Evolutionary conservation across 2,888 invertebrate species (phyloP), one percentile per base, ranked within the genome.

Genomic region (Oscheius sp.): DNA sequence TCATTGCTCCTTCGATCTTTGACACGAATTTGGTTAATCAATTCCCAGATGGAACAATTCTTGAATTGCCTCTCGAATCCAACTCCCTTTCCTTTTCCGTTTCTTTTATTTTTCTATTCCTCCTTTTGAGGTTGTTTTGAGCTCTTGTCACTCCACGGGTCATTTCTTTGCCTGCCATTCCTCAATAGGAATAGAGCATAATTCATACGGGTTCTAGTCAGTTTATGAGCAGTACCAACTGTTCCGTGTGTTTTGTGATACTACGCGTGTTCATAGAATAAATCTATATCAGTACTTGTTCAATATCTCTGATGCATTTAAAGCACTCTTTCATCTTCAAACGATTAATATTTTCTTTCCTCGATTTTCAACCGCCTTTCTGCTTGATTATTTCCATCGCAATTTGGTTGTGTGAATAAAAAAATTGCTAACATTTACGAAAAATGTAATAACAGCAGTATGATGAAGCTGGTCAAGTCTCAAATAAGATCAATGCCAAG

Each of bases 31-130:
- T 68, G n/a, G 71, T 78, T 17, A 62, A 72, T n/a, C 49, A 71
- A 8, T 75, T 78, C 67, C 73, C 73, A 8, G 78, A 74, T 17
- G 73, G 73, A 26, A 74, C 75, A 44, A 74, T 77, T 32, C 71
- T 79, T 44, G 79, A 79, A 38, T 45, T 79, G 2, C 79, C 77
- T 1, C 32, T 77, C 24, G 77, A 75, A 61, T 71, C 77, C 8
- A 50, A 49, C n/a, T 17, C 49, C 24, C 49, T 49, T 2, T 2
- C 49, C 2, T 49, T 49, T 36, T 36, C 36, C 14, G 36, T 36
- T 14, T 14, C 14, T 36, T 47, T 22, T 22, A 22, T 2, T 22
- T 26, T 47, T 47, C 24, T 47, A 22, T 47, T 47, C 47, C 47
- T 47, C 22, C 47, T 47, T 22, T 22, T 47, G 24, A 47, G 36